phyloP scores from a whole-genome alignment of 2,797 vertebrate species.

The Miichthys miiuy region DNA sequence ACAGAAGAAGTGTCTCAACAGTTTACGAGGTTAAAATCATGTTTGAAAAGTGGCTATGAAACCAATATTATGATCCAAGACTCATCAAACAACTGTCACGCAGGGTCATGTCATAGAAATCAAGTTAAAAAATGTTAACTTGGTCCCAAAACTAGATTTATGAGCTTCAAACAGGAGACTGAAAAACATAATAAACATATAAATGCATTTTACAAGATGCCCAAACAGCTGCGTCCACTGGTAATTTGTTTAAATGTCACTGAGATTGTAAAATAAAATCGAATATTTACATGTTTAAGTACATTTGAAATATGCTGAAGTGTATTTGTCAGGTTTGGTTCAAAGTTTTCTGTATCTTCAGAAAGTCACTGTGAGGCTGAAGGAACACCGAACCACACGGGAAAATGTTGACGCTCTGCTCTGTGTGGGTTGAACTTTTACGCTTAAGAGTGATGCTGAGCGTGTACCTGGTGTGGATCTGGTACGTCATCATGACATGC shows the following conservation, averaged over 20 bases:
- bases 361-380: background rate
- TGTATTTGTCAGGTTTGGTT: background rate
- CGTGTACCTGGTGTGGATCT: constrained; percentile 89
- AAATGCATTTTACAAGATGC: background rate
- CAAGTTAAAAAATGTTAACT: too few relatives aligned
- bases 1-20: background rate
- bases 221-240: background rate
- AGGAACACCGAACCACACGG: background rate
- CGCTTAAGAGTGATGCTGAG: background rate
- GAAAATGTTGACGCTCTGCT: background rate
- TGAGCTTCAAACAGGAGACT: background rate
- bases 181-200: background rate
- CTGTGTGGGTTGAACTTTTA: background rate
- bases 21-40: background rate
- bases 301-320: background rate
- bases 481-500: constrained; percentile 90
- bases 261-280: too few relatives aligned
- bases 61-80: background rate
- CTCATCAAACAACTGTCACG: background rate
- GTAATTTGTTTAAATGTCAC: background rate
- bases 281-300: background rate
- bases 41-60: background rate
- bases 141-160: background rate
- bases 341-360: background rate
- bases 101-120: background rate